Percentiles rank a stretch among this genome's conserved stretches.
Evolutionary conservation across 2,797 vertebrate genomes (phyloP).

Genomic region (Pangasius krempfi): DNA sequence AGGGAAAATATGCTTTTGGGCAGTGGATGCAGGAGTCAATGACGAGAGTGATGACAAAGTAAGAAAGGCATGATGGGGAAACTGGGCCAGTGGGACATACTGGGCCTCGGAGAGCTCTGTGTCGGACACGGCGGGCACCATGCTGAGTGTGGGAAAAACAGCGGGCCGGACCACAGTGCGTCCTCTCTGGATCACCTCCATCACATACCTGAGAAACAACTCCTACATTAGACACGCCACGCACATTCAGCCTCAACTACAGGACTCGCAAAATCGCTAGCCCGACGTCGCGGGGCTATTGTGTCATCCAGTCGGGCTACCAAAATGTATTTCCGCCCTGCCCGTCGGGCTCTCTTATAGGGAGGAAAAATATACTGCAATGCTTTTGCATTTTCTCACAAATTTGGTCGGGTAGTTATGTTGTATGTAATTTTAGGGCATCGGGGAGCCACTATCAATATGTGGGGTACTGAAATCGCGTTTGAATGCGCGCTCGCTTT

Average conservation of each 20-base stretch:
- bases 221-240: constrained; percentile 67
- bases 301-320: too few relatives aligned
- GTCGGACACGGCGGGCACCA: constrained; percentile 85
- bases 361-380: too few relatives aligned
- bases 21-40: constrained; percentile 21
- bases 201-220: constrained; percentile 86
- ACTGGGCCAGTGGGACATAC: constrained; percentile 72
- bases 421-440: too few relatives aligned
- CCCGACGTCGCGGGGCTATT: too few relatives aligned
- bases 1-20: background rate
- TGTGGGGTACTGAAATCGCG: too few relatives aligned
- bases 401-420: too few relatives aligned
- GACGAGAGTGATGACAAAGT: background rate
- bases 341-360: too few relatives aligned
- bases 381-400: too few relatives aligned
- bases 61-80: constrained; percentile 1
- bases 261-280: too few relatives aligned
- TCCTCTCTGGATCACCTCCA: constrained; percentile 89
- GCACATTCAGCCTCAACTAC: background rate
- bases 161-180: constrained; percentile 78
- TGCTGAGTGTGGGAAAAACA: constrained; percentile 75
- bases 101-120: constrained; percentile 84
- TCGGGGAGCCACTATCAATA: too few relatives aligned
- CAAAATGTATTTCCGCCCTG: too few relatives aligned
- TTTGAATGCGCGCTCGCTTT: too few relatives aligned